phyloP scores from a whole-genome alignment of 2,113 vertebrate species.

The Dromiciops gliroides region DNA sequence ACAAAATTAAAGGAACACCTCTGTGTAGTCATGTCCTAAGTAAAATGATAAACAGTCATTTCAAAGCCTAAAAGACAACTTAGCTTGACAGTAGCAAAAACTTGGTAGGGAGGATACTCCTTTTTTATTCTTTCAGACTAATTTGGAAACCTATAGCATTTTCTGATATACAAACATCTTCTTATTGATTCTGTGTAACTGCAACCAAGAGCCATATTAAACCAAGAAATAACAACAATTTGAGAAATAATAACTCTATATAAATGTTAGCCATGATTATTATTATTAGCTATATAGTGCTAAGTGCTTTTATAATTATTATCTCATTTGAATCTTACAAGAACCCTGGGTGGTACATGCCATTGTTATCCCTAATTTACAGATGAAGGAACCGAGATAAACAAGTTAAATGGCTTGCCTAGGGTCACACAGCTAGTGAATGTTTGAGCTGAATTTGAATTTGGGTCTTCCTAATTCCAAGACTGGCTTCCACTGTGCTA shows the following conservation, averaged over 20 bases:
- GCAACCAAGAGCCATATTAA: not conserved
- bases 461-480: not conserved
- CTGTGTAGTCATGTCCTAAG: conserved; percentile 10
- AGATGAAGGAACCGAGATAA: not conserved
- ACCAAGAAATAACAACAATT: not conserved
- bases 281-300: not conserved
- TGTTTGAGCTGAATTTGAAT: not conserved
- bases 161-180: conserved; percentile 11
- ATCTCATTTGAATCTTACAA: not conserved
- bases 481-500: too few species aligned
- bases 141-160: not conserved
- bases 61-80: conserved; percentile 51
- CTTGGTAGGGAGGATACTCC: not conserved
- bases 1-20: not conserved
- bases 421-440: not conserved
- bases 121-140: conserved; percentile 1
- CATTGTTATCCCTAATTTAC: not conserved
- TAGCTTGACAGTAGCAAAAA: conserved; percentile 59
- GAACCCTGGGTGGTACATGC: not conserved
- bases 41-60: conserved; percentile 55
- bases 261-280: not conserved
- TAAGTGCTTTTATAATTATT: not conserved
- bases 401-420: not conserved
- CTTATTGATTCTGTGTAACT: conserved; percentile 28
- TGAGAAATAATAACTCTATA: not conserved